Evolutionary conservation across 1,140 invertebrate species (phyloP).

Genomic region (Aphidius ervi): DNA sequence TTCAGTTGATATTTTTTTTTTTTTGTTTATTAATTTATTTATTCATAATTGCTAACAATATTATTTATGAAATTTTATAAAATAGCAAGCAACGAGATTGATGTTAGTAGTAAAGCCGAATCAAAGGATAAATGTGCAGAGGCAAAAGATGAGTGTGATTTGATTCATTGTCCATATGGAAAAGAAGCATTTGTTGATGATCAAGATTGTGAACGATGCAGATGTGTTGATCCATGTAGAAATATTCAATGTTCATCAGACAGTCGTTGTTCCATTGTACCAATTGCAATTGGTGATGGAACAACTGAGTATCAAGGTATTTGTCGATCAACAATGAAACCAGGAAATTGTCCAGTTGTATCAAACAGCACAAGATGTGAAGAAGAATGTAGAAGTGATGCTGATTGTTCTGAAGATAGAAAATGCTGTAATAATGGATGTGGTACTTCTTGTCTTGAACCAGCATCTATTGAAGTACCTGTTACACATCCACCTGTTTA

Average conservation of each 20-base stretch:
- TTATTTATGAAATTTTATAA: background rate
- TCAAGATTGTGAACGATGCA: constrained; percentile 67
- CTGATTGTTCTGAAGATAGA: constrained; percentile 69
- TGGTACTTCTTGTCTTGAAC: constrained; percentile 65
- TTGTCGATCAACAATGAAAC: constrained; percentile 70
- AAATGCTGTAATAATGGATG: constrained; percentile 84
- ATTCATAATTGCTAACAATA: background rate
- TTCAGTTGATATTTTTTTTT: background rate
- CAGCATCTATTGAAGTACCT: constrained; percentile 42
- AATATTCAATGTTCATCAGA: constrained; percentile 59
- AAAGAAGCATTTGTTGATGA: constrained; percentile 64
- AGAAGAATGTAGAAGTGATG: constrained; percentile 73
- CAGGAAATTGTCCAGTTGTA: constrained; percentile 67
- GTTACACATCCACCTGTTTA: constrained; percentile 33
- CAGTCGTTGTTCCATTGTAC: constrained; percentile 66
- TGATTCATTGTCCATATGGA: constrained; percentile 70
- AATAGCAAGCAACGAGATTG: constrained; percentile 42
- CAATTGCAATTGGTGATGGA: constrained; percentile 49
- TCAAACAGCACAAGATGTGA: constrained; percentile 57
- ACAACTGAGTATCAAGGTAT: constrained; percentile 54
- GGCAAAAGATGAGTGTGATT: constrained; percentile 58
- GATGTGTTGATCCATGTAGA: constrained; percentile 73
- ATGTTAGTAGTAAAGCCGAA: constrained; percentile 32
- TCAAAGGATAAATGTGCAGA: constrained; percentile 54
- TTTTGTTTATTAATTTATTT: background rate